Evolutionary conservation across 2,797 vertebrate species (phyloP).

Genomic region (Enteromius afrohamiltoni): DNA sequence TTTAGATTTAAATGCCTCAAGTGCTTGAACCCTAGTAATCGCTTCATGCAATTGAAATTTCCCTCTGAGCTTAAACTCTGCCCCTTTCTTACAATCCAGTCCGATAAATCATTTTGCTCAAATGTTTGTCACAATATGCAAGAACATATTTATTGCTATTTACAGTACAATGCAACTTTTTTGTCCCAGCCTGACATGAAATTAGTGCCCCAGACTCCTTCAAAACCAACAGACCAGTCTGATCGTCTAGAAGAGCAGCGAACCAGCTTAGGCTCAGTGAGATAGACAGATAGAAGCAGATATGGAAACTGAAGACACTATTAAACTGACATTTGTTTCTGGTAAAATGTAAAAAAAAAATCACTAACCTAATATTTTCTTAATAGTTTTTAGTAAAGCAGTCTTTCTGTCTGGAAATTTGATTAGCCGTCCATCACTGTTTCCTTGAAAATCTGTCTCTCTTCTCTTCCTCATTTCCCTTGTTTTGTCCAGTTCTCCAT

Average conservation of each 20-base stretch:
- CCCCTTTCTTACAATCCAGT: not conserved
- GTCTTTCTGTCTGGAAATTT: slow-evolving; percentile 75
- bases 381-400: slow-evolving; percentile 80
- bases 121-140: not conserved
- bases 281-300: not conserved
- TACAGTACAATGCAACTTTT: not conserved
- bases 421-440: slow-evolving; percentile 47
- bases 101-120: not conserved
- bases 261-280: not conserved
- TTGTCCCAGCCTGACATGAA: not conserved
- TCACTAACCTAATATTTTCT: slow-evolving; percentile 82
- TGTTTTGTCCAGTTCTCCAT: slow-evolving; percentile 49
- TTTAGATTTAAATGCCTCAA: not conserved
- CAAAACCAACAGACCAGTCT: not conserved
- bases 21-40: not conserved
- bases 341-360: not conserved
- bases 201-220: not conserved
- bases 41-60: not conserved
- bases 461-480: slow-evolving; percentile 18
- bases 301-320: not conserved
- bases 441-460: slow-evolving; percentile 43
- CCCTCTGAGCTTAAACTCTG: not conserved
- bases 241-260: not conserved
- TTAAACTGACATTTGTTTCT: not conserved
- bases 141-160: not conserved